phyloP scores from a whole-genome alignment of 2,888 invertebrate species.

The Seira sanloemensis region DNA sequence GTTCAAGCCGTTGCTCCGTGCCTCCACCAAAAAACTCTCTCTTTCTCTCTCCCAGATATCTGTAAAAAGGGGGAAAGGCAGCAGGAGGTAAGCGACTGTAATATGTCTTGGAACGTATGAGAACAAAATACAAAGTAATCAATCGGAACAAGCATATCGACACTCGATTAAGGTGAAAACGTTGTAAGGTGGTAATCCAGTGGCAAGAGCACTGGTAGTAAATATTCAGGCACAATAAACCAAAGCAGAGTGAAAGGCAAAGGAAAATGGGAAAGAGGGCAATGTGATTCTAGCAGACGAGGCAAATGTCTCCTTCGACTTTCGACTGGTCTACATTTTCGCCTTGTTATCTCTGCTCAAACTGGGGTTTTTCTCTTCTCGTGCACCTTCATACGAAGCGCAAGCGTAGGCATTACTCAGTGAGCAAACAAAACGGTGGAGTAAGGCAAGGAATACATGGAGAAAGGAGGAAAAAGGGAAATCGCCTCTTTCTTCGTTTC shows the following conservation, averaged over 20 bases:
- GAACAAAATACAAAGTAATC: conserved; percentile 58
- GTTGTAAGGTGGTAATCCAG: conserved; percentile 40
- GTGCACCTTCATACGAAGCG: conserved; percentile 18
- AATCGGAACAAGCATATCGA: conserved; percentile 65
- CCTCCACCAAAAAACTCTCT: no score
- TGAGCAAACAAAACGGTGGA: conserved; percentile 43
- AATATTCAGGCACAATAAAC: conserved; percentile 14
- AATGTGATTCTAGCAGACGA: no score
- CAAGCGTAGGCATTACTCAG: conserved; percentile 37
- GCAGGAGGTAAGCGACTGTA: conserved; percentile 3
- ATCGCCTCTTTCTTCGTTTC: conserved; percentile 34
- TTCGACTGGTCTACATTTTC: conserved; percentile 19
- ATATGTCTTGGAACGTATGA: conserved; percentile 22
- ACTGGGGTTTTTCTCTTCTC: conserved; percentile 20
- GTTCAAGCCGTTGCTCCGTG: no score
- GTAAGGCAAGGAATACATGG: conserved; percentile 29
- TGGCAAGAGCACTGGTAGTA: conserved; percentile 13
- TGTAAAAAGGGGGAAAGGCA: background rate
- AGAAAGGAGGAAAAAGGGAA: conserved; percentile 33
- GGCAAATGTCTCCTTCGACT: background rate
- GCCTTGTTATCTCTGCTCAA: conserved; percentile 10
- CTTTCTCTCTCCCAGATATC: no score
- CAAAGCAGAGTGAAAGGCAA: conserved; percentile 18
- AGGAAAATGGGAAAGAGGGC: conserved; percentile 11
- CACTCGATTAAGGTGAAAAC: conserved; percentile 51